Base-by-base conservation (phyloP, 2,888 invertebrate species). In the Ectobius pallidus region DNA sequence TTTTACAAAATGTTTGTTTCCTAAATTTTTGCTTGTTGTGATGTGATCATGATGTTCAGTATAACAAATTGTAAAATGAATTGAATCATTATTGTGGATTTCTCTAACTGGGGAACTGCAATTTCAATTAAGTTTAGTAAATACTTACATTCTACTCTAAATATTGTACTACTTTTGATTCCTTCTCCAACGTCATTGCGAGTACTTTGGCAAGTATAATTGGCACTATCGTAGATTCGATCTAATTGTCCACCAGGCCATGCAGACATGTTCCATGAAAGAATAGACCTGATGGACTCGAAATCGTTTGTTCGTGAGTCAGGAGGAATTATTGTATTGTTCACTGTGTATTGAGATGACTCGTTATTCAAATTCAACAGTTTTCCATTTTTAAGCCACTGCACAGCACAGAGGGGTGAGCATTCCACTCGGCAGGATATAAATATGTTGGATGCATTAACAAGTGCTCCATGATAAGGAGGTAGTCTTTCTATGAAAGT, bases 361-460 rank as follows among this genome's bases (percentile, higher is more conserved):
- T 44, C 18, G 22, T 14, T 32, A 34, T 55, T 69, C 2, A 55
- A 46, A 77, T 91, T 88, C 77, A 96, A 89, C 11, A 88, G 87
- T 30, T 87, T 84, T 2, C 91, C 92, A 80, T 94, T 91, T 81
- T 93, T 94, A 77, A 91, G 87, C 96, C 96, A 96, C 27, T 90
- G 87, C 72, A 96, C 91, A 76, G 90, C 88, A 84, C 96, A 96
- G 42, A 91, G 86, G 0, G 96, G 96, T 11, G 91, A 92, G 80
- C 96, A 96, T 81, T 96, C 96, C 70, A 96, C 93, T 75, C 94
- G 90, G 82, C 96, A 96, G 1, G 92, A 92, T 18, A 96, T 86
- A 71, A 87, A 88, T 71, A 89, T 87, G 78, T 87, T 85, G 69
- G 86, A 84, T 14, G 93, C 90, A 71, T 92, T 92, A 75, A 81